These are phyloP conservation scores for Iselma pallidipennis DNA, from an alignment of 2,888 invertebrate species.

Conservation along the genomic window DNA sequence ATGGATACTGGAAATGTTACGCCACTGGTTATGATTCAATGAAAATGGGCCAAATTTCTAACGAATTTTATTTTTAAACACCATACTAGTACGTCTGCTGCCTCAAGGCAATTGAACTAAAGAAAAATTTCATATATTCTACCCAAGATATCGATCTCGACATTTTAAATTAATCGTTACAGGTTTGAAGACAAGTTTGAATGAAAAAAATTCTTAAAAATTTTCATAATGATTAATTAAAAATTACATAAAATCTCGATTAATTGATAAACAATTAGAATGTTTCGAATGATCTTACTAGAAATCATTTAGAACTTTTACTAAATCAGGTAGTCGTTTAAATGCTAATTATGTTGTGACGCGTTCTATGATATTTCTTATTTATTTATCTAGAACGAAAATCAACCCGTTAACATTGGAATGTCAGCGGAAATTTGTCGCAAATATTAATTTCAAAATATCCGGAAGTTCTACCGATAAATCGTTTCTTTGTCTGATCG, in stretches of 20 bases:
- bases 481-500: too few relatives aligned
- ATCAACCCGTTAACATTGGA: too few relatives aligned
- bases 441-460: too few relatives aligned
- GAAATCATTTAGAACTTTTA: background rate
- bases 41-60: conserved; percentile 9
- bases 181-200: background rate
- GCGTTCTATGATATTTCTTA: too few relatives aligned
- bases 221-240: conserved; percentile 12
- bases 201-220: too few relatives aligned
- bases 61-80: conserved; percentile 3
- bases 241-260: too few relatives aligned
- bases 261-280: too few relatives aligned
- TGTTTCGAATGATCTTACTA: too few relatives aligned
- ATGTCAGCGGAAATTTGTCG: too few relatives aligned
- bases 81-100: conserved; percentile 11
- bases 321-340: background rate
- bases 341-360: background rate
- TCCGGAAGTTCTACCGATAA: too few relatives aligned
- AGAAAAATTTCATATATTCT: conserved; percentile 4
- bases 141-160: conserved; percentile 4
- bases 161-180: conserved; percentile 14
- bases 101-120: background rate
- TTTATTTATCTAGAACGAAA: too few relatives aligned
- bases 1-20: background rate
- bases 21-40: background rate